Percentiles rank a stretch among this genome's conserved stretches.
phyloP scores from a whole-genome alignment of 2,113 vertebrate genomes.

The Thryonomys swinderianus region DNA sequence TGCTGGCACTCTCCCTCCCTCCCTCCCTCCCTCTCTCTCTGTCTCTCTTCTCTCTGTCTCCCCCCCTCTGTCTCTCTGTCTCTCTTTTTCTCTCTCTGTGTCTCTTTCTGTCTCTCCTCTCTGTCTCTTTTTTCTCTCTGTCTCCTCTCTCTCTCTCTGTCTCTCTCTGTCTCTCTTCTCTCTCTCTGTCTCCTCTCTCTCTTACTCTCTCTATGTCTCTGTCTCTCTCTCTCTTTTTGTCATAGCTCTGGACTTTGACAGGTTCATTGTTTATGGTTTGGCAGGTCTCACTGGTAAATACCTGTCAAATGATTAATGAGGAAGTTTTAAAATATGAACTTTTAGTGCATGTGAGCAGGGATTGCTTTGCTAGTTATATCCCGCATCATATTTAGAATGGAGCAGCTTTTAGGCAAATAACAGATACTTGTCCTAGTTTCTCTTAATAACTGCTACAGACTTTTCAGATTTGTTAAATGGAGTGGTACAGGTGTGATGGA shows the following conservation, averaged over 20 bases:
- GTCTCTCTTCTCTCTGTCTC: too few relatives aligned
- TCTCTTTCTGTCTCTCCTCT: too few relatives aligned
- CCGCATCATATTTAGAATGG: background rate
- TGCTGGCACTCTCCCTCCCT: too few relatives aligned
- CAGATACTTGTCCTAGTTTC: background rate
- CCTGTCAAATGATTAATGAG: conserved; percentile 76
- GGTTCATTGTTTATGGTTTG: conserved; percentile 75
- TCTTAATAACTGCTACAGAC: background rate
- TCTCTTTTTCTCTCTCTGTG: too few relatives aligned
- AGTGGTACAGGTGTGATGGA: accelerated
- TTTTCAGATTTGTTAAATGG: conserved; percentile 32
- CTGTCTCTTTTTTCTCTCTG: too few relatives aligned
- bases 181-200: too few relatives aligned
- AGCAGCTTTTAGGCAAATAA: conserved; percentile 39
- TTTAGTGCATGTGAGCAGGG: background rate
- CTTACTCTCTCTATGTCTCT: too few relatives aligned
- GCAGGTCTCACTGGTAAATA: conserved; percentile 71
- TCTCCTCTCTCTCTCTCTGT: too few relatives aligned
- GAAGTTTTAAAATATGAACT: conserved; percentile 65
- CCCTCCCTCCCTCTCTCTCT: too few relatives aligned
- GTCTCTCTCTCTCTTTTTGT: conserved; percentile 75
- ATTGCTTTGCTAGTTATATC: conserved; percentile 51
- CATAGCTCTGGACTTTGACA: conserved; percentile 64
- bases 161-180: too few relatives aligned
- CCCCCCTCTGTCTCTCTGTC: too few relatives aligned